Percentiles rank a stretch among this genome's conserved stretches.
These are phyloP conservation scores for Cromileptes altivelis DNA, from an alignment of 2,113 vertebrate species.

Conservation along the genomic window DNA sequence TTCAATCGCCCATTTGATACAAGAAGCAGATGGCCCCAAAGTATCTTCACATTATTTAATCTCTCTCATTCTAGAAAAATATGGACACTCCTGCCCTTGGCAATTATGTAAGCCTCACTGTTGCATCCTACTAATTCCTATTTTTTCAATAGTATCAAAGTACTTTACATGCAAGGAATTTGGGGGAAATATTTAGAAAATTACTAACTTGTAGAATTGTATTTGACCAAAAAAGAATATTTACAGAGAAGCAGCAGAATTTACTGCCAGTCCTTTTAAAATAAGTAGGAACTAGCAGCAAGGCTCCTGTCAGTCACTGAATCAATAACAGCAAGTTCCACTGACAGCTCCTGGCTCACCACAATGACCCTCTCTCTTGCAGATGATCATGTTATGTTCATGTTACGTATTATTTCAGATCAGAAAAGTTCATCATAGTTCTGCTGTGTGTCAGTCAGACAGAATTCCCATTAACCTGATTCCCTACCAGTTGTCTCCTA, in stretches of 20 bases:
- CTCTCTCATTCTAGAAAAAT: too few relatives aligned
- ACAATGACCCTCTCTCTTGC: background rate
- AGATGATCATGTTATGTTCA: background rate
- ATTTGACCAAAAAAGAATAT: background rate
- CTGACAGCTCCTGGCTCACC: background rate
- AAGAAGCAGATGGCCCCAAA: too few relatives aligned
- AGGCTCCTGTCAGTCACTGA: background rate
- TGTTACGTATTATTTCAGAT: background rate
- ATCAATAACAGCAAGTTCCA: background rate
- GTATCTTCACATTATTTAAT: too few relatives aligned
- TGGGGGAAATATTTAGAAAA: background rate
- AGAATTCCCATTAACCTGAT: background rate
- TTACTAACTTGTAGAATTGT: too few relatives aligned
- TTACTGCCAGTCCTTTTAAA: too few relatives aligned
- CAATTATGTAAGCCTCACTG: too few relatives aligned
- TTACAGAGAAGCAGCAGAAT: background rate
- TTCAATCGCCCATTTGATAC: too few relatives aligned
- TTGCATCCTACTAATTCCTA: too few relatives aligned
- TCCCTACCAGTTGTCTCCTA: background rate
- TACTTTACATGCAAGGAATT: background rate
- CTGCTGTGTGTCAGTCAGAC: background rate
- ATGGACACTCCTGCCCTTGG: too few relatives aligned
- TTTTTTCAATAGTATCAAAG: background rate
- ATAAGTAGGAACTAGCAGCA: background rate
- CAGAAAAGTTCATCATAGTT: background rate